Percentiles rank a stretch among this genome's conserved stretches.
Evolutionary conservation across 53 echinoderm and acorn worm species (phyloP).

Genomic region (Antedon mediterranea): DNA sequence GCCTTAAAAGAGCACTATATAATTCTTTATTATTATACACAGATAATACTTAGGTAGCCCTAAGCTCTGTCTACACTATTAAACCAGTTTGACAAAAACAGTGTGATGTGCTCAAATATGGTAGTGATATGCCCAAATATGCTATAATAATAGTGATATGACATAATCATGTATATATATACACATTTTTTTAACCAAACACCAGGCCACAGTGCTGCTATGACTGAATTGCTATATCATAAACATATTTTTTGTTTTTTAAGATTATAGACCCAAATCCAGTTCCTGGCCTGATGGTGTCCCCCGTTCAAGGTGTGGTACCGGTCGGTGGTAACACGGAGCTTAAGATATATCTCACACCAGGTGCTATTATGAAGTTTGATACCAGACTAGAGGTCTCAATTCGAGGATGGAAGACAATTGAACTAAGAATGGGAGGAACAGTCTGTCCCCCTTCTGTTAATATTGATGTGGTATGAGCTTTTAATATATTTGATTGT

Average conservation of each 20-base stretch:
- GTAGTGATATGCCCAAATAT: no score
- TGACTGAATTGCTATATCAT: no score
- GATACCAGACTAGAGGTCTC: conserved; percentile 90
- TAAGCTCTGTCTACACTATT: no score
- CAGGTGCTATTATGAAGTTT: conserved; percentile 94
- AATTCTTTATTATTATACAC: not conserved
- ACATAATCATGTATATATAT: no score
- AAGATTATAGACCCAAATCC: conserved; percentile 94
- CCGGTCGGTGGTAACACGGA: conserved; percentile 89
- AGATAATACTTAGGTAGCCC: not conserved
- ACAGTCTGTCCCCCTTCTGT: conserved; percentile 88
- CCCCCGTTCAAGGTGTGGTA: conserved; percentile 89
- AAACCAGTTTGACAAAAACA: no score
- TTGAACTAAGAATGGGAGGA: conserved; percentile 91
- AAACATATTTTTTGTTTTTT: not conserved
- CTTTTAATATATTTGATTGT: not conserved
- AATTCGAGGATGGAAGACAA: conserved; percentile 95
- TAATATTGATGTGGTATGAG: conserved; percentile 85
- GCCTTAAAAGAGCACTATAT: no score
- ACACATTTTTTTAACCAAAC: no score
- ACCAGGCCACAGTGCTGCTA: no score
- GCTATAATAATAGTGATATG: not conserved
- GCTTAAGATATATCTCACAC: conserved; percentile 67
- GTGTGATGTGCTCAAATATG: no score
- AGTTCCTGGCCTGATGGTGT: conserved; percentile 74